phyloP scores from a whole-genome alignment of 2,113 vertebrate species.

The Pseudorectes ferrugineus region DNA sequence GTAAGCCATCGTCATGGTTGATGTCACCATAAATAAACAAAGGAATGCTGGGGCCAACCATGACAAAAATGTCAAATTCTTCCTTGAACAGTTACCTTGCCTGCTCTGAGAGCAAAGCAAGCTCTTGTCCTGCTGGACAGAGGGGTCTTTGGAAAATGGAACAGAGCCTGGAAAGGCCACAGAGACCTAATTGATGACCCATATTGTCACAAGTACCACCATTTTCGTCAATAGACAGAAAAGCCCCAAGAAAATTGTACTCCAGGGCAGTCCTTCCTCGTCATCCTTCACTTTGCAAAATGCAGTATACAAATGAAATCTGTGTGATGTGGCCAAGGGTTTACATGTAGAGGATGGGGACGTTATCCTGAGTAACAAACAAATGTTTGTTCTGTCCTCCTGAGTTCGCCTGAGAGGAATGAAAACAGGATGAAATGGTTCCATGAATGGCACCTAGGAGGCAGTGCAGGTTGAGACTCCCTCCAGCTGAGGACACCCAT shows the following conservation, averaged over 20 bases:
- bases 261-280: not conserved
- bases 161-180: not conserved
- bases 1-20: not conserved
- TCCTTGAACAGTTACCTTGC: not conserved
- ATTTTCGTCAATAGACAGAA: not conserved
- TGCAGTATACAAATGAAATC: not conserved
- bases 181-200: not conserved
- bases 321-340: not conserved
- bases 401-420: not conserved
- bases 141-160: not conserved
- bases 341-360: not conserved
- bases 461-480: not conserved
- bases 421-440: not conserved
- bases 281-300: not conserved
- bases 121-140: not conserved
- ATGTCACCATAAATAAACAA: not conserved
- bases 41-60: not conserved
- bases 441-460: not conserved
- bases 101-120: not conserved
- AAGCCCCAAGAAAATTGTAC: not conserved
- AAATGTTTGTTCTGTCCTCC: not conserved
- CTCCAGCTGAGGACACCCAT: not conserved
- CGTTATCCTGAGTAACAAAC: not conserved
- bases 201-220: not conserved
- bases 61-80: not conserved